Evolutionary conservation across 2,797 vertebrate genomes (phyloP).

Genomic region (Knipowitschia caucasica): DNA sequence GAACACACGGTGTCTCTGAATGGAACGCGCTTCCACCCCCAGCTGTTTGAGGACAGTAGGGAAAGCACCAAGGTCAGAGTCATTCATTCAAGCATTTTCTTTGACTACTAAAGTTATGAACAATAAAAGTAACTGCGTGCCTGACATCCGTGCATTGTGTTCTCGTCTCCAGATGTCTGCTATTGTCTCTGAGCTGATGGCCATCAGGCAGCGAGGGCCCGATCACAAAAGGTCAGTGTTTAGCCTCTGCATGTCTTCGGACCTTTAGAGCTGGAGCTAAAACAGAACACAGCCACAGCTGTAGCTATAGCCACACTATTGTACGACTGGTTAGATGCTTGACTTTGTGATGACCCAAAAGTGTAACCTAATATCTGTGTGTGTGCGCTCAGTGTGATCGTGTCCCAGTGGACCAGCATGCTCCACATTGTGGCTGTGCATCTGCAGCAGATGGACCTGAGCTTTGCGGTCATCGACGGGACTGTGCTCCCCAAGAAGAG

Average conservation of each 20-base stretch:
- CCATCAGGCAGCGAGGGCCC: slow-evolving; percentile 65
- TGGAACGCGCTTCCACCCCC: slow-evolving; percentile 77
- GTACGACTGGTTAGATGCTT: too few species aligned
- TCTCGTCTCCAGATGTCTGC: slow-evolving; percentile 77
- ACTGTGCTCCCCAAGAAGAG: slow-evolving; percentile 87
- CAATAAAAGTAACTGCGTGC: too few species aligned
- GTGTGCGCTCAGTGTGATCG: slow-evolving; percentile 81
- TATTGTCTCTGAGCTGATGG: slow-evolving; percentile 80
- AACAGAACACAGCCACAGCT: too few species aligned
- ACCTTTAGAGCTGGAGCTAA: too few species aligned
- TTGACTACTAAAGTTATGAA: too few species aligned
- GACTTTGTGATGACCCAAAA: too few species aligned
- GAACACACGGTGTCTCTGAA: slow-evolving; percentile 82
- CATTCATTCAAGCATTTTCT: too few species aligned
- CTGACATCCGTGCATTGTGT: background rate
- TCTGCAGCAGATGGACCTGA: slow-evolving; percentile 74
- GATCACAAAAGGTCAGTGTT: slow-evolving; percentile 87
- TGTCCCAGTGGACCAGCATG: slow-evolving; percentile 98
- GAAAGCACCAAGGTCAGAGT: slow-evolving; percentile 86
- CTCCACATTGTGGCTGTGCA: slow-evolving; percentile 85
- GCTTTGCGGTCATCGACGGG: slow-evolving; percentile 82
- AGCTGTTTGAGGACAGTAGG: slow-evolving; percentile 79
- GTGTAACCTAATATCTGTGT: too few species aligned
- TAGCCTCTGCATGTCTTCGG: background rate
- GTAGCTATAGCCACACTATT: too few species aligned